These are phyloP conservation scores for Lithobates pipiens DNA, from an alignment of 2,797 vertebrate species.

Conservation along the genomic window DNA sequence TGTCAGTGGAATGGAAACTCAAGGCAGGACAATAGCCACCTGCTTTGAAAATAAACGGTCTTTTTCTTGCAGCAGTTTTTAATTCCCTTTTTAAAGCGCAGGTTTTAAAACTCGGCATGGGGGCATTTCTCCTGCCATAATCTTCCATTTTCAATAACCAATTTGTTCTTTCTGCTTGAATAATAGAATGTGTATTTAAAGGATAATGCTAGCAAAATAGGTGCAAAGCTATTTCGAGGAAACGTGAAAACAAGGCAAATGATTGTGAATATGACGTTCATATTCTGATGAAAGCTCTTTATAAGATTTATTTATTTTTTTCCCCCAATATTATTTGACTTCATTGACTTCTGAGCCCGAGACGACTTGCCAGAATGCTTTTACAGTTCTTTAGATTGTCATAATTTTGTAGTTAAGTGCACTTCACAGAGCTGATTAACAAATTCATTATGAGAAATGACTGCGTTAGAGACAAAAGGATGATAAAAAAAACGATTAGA, in stretches of 20 bases:
- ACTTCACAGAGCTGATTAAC: not conserved
- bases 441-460: not conserved
- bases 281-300: slow-evolving; percentile 16
- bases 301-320: not conserved
- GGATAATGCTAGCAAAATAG: slow-evolving; percentile 54
- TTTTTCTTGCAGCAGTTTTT: slow-evolving; percentile 53
- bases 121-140: slow-evolving; percentile 57
- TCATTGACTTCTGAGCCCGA: not conserved
- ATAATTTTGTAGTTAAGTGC: not conserved
- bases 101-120: slow-evolving; percentile 56
- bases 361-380: not conserved
- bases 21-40: slow-evolving; percentile 58
- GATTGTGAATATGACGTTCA: slow-evolving; percentile 28
- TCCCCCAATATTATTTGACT: not conserved
- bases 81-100: slow-evolving; percentile 50
- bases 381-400: not conserved
- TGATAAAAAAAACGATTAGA: not conserved
- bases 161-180: slow-evolving; percentile 60
- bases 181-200: slow-evolving; percentile 61
- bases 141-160: slow-evolving; percentile 62
- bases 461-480: not conserved
- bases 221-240: slow-evolving; percentile 59
- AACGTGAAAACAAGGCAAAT: slow-evolving; percentile 43
- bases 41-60: slow-evolving; percentile 56
- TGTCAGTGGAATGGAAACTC: slow-evolving; percentile 59